Base-by-base conservation (phyloP, 2,888 invertebrate genomes). In the Lithophane leautieri region DNA sequence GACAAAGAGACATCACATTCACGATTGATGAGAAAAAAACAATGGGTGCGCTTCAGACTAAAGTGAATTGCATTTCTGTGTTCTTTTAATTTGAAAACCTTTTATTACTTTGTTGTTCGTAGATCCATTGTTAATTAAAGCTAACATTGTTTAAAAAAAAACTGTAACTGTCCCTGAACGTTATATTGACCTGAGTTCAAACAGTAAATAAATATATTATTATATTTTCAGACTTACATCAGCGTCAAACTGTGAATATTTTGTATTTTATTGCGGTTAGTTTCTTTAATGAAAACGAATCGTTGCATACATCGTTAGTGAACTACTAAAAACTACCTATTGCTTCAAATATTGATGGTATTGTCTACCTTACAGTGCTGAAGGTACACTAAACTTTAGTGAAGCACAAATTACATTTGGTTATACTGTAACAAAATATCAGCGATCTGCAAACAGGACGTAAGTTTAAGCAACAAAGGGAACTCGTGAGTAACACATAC, bases 61-160 rank as follows among this genome's bases (percentile, higher is more conserved):
- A 67, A 77, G 42, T 67, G 60, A 61, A 77, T 68, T 77, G 74
- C 67, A 81, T 56, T 83, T 66, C 47, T 61, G 54, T 80, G 61
- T 77, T 80, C 66, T 71, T 77, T 76, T 68, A 73, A 75, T 83
- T 77, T 70, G 12, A 73, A 77, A 73, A 73, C 47, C 56, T 80
- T 83, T 74, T 70, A 58, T 65, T 70, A 44, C 63, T 73, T 70
- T 54, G 54, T 63, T 54, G 25, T 9, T 16, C 6, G 34, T 25
- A 40, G 70, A 63, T 67, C 62, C 47, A 63, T 74, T 69, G 28
- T 68, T 77, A 72, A 83, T 83, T 74, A 74, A 56, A 68, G 40
- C 11, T 44, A 58, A 66, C 54, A 70, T 40, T 22, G 56, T 72
- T 54, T 34, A 61, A 44, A 61, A 54, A 12, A 76, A 63, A 68